These are phyloP conservation scores for Empidonax alnorum DNA, from an alignment of 2,113 vertebrate genomes.

Conservation along the genomic window DNA sequence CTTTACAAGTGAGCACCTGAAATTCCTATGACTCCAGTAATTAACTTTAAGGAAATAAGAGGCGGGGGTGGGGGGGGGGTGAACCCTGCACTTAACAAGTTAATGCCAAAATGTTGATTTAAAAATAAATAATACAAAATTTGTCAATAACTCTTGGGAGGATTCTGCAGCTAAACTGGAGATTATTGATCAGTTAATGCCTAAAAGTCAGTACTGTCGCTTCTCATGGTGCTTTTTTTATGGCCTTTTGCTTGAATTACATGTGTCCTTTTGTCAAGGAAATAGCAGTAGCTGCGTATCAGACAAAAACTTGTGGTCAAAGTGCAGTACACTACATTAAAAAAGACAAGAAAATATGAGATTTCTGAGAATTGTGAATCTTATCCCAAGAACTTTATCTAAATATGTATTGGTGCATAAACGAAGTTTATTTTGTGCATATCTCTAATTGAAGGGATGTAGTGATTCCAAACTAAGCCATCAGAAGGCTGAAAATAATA, in stretches of 20 bases:
- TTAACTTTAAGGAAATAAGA: not conserved
- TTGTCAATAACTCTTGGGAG: not conserved
- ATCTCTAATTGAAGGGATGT: not conserved
- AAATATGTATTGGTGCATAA: not conserved
- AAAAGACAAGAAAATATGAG: not conserved
- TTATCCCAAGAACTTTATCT: not conserved
- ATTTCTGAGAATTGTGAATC: not conserved
- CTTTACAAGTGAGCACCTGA: not conserved
- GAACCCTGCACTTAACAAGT: not conserved
- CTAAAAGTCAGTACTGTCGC: not conserved
- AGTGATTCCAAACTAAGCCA: not conserved
- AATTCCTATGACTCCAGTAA: not conserved
- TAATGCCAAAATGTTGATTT: not conserved
- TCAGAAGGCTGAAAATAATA: not conserved
- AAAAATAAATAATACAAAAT: not conserved
- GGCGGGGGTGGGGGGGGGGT: not conserved
- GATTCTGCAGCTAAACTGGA: not conserved
- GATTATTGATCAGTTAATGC: not conserved
- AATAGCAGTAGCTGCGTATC: not conserved
- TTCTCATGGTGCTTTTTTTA: not conserved
- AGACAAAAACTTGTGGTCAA: not conserved
- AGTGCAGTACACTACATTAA: not conserved
- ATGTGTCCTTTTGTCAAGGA: not conserved
- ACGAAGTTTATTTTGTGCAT: not conserved
- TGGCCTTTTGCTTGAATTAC: not conserved